Percentiles rank a stretch among this genome's conserved stretches.
Evolutionary conservation across 2,797 vertebrate genomes (phyloP).

Genomic region (Gallinago stenura): DNA sequence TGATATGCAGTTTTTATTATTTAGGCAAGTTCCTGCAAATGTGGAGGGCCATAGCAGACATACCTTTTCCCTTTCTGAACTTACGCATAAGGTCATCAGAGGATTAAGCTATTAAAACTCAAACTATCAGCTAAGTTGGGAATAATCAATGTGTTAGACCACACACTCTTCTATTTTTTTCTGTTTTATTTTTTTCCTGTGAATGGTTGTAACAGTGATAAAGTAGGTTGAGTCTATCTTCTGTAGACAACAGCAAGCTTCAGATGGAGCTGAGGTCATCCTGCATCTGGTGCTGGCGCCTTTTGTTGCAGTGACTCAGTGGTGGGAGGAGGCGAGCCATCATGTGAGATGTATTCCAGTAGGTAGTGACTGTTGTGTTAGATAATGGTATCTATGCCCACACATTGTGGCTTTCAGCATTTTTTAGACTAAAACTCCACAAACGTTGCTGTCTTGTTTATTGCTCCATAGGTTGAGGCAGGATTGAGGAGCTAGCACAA

Average conservation of each 20-base stretch:
- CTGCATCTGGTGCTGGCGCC: background rate
- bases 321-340: constrained; percentile 49
- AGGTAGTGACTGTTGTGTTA: constrained; percentile 52
- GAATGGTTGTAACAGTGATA: background rate
- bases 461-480: background rate
- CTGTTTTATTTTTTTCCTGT: background rate
- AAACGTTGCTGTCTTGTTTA: background rate
- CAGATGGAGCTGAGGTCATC: constrained; percentile 33
- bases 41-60: background rate
- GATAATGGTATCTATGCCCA: constrained; percentile 54
- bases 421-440: background rate
- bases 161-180: background rate
- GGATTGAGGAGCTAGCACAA: background rate
- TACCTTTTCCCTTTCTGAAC: background rate
- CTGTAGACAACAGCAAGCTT: background rate
- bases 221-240: background rate
- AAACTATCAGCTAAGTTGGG: background rate
- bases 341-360: constrained; percentile 53
- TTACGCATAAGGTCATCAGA: background rate
- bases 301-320: constrained; percentile 31
- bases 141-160: background rate
- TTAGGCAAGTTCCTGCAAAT: background rate
- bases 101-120: background rate
- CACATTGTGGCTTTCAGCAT: constrained; percentile 1
- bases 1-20: background rate